phyloP scores from a whole-genome alignment of 2,888 invertebrate genomes.

The Trileptium ribeirensis region DNA sequence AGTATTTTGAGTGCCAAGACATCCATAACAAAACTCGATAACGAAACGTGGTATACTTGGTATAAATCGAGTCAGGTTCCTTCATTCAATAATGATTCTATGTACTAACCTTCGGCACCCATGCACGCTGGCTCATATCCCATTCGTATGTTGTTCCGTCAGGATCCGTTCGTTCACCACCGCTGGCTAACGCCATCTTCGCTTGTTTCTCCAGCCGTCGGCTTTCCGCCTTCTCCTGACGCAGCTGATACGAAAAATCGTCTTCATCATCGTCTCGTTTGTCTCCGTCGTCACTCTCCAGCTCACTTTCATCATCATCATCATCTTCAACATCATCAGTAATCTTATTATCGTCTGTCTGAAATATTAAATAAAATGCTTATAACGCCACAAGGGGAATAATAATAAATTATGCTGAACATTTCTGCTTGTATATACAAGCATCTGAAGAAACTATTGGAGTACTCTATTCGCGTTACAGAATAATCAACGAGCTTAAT shows the following conservation, averaged over 20 bases:
- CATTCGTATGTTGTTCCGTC: constrained; percentile 86
- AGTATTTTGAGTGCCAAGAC: background rate
- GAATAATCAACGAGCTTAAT: too few relatives aligned
- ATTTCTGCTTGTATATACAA: too few relatives aligned
- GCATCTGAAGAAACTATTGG: too few relatives aligned
- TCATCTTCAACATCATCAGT: too few relatives aligned
- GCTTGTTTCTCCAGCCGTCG: background rate
- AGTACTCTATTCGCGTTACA: too few relatives aligned
- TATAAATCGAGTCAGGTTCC: too few relatives aligned
- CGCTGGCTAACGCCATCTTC: background rate
- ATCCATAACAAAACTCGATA: too few relatives aligned
- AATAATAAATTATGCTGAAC: too few relatives aligned
- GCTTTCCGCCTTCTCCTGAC: constrained; percentile 13
- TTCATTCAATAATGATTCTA: background rate
- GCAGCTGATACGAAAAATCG: constrained; percentile 20
- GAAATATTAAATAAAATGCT: too few relatives aligned
- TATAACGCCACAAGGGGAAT: too few relatives aligned
- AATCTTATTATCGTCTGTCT: too few relatives aligned
- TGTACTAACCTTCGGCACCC: constrained; percentile 74
- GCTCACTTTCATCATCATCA: constrained; percentile 14
- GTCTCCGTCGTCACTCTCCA: background rate
- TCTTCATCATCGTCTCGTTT: constrained; percentile 15
- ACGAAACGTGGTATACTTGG: background rate
- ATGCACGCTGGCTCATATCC: constrained; percentile 80
- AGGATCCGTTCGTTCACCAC: background rate